Percentiles rank a stretch among this genome's conserved stretches.
phyloP scores from a whole-genome alignment of 2,113 vertebrate species.

The Nibea albiflora region DNA sequence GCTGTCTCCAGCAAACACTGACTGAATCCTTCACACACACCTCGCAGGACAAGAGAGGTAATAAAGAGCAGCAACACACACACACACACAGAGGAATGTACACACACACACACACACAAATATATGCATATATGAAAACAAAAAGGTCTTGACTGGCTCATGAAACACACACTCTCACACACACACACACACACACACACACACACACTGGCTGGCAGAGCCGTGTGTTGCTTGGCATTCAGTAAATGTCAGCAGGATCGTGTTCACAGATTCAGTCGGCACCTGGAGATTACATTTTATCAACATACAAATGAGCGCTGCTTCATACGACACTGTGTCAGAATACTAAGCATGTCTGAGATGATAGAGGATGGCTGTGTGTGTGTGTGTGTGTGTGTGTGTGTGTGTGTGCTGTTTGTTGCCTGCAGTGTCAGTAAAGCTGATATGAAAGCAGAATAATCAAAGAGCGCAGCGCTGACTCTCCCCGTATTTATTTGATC shows the following conservation, averaged over 20 bases:
- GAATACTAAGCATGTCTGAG: slow-evolving; percentile 69
- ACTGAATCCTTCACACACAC: slow-evolving; percentile 32
- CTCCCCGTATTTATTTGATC: slow-evolving; percentile 31
- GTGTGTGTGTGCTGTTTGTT: slow-evolving; percentile 28
- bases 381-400: slow-evolving; percentile 18
- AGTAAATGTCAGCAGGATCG: slow-evolving; percentile 80
- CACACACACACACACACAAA: background rate
- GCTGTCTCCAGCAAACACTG: slow-evolving; percentile 41
- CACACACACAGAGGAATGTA: background rate
- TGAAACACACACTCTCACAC: slow-evolving; percentile 8
- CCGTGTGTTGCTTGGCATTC: slow-evolving; percentile 73
- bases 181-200: slow-evolving; percentile 21
- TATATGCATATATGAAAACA: too few species aligned
- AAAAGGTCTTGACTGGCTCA: slow-evolving; percentile 3
- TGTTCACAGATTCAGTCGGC: slow-evolving; percentile 74
- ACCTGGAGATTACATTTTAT: slow-evolving; percentile 80
- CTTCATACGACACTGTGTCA: slow-evolving; percentile 65
- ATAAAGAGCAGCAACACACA: slow-evolving; percentile 11
- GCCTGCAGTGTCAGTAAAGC: slow-evolving; percentile 29
- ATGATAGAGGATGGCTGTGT: slow-evolving; percentile 46
- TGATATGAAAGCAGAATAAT: slow-evolving; percentile 56
- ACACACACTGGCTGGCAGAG: slow-evolving; percentile 38
- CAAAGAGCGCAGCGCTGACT: slow-evolving; percentile 27
- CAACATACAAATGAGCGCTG: slow-evolving; percentile 80
- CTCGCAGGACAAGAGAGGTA: slow-evolving; percentile 2